phyloP scores from a whole-genome alignment of 2,797 vertebrate genomes.

The Centropyge bicolor region DNA sequence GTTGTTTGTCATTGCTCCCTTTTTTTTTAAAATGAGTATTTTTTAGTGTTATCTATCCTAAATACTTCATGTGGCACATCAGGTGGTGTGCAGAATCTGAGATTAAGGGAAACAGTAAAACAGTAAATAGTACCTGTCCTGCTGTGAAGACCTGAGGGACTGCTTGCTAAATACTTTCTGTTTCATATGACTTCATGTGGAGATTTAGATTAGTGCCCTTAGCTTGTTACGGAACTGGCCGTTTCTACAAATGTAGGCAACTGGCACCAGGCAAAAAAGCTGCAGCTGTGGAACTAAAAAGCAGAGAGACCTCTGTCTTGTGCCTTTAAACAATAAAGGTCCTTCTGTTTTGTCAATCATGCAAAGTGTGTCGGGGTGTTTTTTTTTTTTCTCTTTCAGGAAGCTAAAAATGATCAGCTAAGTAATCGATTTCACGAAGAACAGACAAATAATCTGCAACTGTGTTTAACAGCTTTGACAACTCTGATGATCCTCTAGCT shows the following conservation, averaged over 20 bases:
- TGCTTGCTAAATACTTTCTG: constrained; percentile 16
- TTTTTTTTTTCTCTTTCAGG: neutral
- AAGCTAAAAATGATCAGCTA: neutral
- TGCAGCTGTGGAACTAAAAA: constrained; percentile 11
- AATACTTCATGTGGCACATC: constrained; percentile 8
- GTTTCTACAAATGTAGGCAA: constrained; percentile 22
- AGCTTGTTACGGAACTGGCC: constrained; percentile 10
- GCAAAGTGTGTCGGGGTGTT: neutral
- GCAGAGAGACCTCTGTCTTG: constrained; percentile 48
- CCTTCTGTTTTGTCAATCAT: constrained; percentile 46
- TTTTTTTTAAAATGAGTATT: constrained; percentile 25
- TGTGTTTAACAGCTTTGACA: neutral
- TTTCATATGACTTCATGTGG: neutral
- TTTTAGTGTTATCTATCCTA: constrained; percentile 36
- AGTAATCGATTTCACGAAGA: neutral
- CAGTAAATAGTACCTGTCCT: neutral
- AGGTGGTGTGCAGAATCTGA: constrained; percentile 17
- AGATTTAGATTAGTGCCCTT: constrained; percentile 9
- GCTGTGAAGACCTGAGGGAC: constrained; percentile 23
- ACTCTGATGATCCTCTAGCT: too few species aligned
- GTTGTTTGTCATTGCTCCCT: constrained; percentile 3
- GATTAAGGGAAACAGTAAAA: neutral
- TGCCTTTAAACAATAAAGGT: constrained; percentile 77
- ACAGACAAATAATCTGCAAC: neutral
- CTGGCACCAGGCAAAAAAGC: constrained; percentile 5